These are phyloP conservation scores for Anastrepha obliqua DNA, from an alignment of 1,140 invertebrate genomes.

Conservation along the genomic window DNA sequence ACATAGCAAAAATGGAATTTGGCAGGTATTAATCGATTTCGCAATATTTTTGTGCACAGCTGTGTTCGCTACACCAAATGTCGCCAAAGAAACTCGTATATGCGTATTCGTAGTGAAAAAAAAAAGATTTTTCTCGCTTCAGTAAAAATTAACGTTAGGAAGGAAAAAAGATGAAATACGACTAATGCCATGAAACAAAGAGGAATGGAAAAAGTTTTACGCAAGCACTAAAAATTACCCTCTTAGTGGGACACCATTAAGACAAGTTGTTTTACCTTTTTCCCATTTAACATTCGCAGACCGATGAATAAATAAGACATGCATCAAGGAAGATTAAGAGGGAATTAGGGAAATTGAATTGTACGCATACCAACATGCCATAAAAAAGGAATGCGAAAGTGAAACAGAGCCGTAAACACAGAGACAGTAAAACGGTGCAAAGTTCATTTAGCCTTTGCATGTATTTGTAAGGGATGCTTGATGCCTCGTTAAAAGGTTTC, in stretches of 20 bases:
- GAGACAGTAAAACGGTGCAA: not conserved
- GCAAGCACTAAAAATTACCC: not conserved
- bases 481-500: conserved; percentile 11
- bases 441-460: not conserved
- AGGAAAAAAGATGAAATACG: not conserved
- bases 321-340: conserved; percentile 19
- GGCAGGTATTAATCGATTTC: conserved; percentile 35
- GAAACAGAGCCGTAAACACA: not conserved
- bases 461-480: not conserved
- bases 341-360: conserved; percentile 45
- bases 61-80: not conserved
- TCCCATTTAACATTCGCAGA: not conserved
- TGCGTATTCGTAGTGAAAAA: not conserved
- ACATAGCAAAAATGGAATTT: conserved; percentile 9
- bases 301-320: conserved; percentile 43
- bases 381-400: not conserved
- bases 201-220: not conserved
- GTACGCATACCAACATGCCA: conserved; percentile 2
- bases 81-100: too few relatives aligned
- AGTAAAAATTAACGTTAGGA: not conserved
- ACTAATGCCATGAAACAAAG: not conserved
- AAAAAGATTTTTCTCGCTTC: conserved; percentile 11
- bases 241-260: not conserved
- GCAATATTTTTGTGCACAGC: conserved; percentile 1
- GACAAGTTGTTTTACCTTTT: not conserved